phyloP scores from a whole-genome alignment of 2,888 invertebrate genomes.

The Nemotelus nigrinus region DNA sequence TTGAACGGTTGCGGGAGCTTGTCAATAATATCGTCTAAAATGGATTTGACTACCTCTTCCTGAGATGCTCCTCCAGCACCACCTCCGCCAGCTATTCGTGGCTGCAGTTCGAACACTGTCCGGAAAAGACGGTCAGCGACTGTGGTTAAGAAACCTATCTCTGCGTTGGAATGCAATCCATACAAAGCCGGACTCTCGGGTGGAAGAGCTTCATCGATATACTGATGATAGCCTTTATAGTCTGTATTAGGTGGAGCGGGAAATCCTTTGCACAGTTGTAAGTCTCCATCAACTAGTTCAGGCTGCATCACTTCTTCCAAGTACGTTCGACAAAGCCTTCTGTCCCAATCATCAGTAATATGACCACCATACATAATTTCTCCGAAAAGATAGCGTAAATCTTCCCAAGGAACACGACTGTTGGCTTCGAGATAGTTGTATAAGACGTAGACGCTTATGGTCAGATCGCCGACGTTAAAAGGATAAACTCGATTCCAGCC shows the following conservation, averaged over 20 bases:
- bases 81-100: conserved; percentile 80
- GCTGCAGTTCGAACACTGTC: conserved; percentile 89
- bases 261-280: conserved; percentile 84
- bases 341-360: conserved; percentile 96
- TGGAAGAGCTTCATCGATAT: conserved; percentile 87
- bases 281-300: conserved; percentile 87
- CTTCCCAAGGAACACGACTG: conserved; percentile 91
- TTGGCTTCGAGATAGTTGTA: conserved; percentile 92
- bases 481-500: conserved; percentile 73
- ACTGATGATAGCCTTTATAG: conserved; percentile 85
- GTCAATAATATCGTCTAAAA: conserved; percentile 87
- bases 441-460: conserved; percentile 90
- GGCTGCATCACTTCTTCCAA: conserved; percentile 88
- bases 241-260: conserved; percentile 88
- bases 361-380: conserved; percentile 99
- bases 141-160: conserved; percentile 91
- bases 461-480: conserved; percentile 86
- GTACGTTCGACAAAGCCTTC: conserved; percentile 85
- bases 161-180: conserved; percentile 93
- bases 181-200: conserved; percentile 90
- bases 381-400: conserved; percentile 91
- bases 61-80: conserved; percentile 72
- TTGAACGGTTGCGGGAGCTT: conserved; percentile 90
- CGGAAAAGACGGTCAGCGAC: conserved; percentile 86
- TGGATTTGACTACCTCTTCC: conserved; percentile 75